Evolutionary conservation across 2,797 vertebrate species (phyloP), one percentile per base, ranked within the genome.

Genomic region (Girardinus metallicus): DNA sequence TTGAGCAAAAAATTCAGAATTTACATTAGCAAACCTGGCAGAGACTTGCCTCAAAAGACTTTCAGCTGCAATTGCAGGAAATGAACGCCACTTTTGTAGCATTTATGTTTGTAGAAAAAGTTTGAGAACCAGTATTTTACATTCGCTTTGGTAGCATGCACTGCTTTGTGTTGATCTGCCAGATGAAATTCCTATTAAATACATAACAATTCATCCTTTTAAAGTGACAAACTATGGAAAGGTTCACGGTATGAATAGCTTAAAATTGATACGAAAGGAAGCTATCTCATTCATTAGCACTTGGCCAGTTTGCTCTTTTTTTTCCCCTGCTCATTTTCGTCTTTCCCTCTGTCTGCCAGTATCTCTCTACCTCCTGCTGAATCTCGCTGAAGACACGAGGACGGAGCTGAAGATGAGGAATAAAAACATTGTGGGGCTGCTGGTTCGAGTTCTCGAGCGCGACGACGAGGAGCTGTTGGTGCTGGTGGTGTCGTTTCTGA

Each of bases 371-470:
- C 94, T 99, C 75, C 95, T 99, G 80, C 89, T 99, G 68, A 99
- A 99, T 92, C 96, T 99, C 1, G 98, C 98, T 10, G 98, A 99
- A 88, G 98, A 99, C 83, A 98, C 97, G 0, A 97, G 97, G 73
- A 99, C 97, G 0, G 98, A 99, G 87, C 93, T 99, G 93, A 99
- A 99, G 96, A 99, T 99, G 98, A 97, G 98, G 81, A 99, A 99
- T 87, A 99, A 99, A 93, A 99, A 99, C 87, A 98, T 99, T 18
- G 98, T 99, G 4, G 97, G 97, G n/a, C 96, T 99, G 93, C 88
- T 99, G 88, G 98, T 99, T 87, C 98, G 98, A 92, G 97, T 98
- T 0, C 95, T 99, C 47, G 97, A 98, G 16, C 94, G 98, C 36
- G 97, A 99, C 5, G 98, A 98, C n/a, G 96, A 97, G 85, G 98